Conservation (phyloP, 2,888 invertebrate species). For the Onchidella celtica region DNA sequence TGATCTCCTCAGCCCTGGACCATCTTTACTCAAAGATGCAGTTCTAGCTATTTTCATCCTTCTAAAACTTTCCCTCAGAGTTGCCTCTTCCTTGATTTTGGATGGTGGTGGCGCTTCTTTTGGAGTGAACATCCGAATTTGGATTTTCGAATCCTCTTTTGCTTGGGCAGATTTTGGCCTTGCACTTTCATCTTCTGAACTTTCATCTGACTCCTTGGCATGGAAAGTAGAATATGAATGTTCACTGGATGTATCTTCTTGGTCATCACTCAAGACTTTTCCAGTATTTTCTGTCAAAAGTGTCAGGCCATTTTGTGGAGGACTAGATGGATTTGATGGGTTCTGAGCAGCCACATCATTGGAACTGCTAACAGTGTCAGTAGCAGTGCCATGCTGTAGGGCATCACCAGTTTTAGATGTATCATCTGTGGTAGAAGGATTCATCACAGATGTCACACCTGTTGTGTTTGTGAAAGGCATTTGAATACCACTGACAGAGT, state of each 20-base stretch:
- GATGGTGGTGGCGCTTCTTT: constrained; percentile 73
- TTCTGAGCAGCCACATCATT: constrained; percentile 32
- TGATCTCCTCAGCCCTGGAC: background rate
- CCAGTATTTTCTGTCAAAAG: background rate
- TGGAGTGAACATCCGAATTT: constrained; percentile 71
- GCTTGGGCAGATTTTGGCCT: constrained; percentile 57
- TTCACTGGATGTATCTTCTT: constrained; percentile 72
- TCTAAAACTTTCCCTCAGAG: constrained; percentile 71
- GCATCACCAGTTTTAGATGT: background rate
- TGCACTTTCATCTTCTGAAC: constrained; percentile 63
- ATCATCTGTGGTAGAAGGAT: background rate
- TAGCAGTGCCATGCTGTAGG: background rate
- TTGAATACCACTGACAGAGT: background rate
- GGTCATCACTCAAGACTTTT: constrained; percentile 51
- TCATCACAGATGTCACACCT: background rate
- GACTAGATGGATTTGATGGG: background rate
- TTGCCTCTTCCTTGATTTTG: constrained; percentile 72
- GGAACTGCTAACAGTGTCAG: background rate
- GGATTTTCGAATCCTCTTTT: constrained; percentile 65
- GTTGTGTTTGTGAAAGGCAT: background rate
- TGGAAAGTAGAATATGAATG: constrained; percentile 73
- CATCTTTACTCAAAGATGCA: constrained; percentile 35
- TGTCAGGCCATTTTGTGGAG: constrained; percentile 4
- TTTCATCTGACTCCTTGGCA: constrained; percentile 71
- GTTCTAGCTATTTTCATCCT: constrained; percentile 69